Evolutionary conservation across 2,797 vertebrate genomes (phyloP).

Genomic region (Phoebastria nigripes): DNA sequence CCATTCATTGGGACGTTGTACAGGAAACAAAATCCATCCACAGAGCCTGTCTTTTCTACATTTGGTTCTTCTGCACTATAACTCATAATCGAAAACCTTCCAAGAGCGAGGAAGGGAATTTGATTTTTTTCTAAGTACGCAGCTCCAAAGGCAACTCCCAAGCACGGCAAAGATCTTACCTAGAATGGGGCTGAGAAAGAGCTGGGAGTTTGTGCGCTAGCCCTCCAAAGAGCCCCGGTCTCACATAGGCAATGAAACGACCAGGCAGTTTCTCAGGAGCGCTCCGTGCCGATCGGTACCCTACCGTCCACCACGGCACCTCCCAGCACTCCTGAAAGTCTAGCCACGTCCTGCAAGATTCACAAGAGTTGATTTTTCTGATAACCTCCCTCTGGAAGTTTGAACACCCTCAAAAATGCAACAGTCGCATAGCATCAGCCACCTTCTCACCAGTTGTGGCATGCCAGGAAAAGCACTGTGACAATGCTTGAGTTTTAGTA

Average conservation of each 20-base stretch:
- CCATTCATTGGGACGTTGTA: not conserved
- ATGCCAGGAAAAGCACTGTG: not conserved
- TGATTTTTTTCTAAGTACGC: not conserved
- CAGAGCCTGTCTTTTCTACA: not conserved
- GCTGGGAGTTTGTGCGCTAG: not conserved
- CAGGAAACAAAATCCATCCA: slow-evolving; percentile 1
- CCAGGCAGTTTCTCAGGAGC: not conserved
- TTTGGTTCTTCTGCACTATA: not conserved
- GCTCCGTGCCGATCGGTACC: fast-evolving
- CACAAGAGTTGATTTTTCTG: not conserved
- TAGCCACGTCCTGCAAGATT: not conserved
- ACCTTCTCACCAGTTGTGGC: not conserved
- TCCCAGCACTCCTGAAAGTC: not conserved
- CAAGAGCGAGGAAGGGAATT: fast-evolving
- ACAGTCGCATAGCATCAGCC: not conserved
- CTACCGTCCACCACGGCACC: fast-evolving
- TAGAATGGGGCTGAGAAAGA: not conserved
- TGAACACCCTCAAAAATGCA: not conserved
- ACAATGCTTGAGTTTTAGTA: fast-evolving
- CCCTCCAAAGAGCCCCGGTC: not conserved
- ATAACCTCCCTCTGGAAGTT: not conserved
- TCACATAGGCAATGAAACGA: fast-evolving
- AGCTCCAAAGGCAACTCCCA: not conserved
- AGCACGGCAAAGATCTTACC: not conserved
- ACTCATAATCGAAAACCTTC: not conserved